Evolutionary conservation across 2,888 invertebrate species (phyloP), one percentile per base, ranked within the genome.

Genomic region (Drosophila quinaria): DNA sequence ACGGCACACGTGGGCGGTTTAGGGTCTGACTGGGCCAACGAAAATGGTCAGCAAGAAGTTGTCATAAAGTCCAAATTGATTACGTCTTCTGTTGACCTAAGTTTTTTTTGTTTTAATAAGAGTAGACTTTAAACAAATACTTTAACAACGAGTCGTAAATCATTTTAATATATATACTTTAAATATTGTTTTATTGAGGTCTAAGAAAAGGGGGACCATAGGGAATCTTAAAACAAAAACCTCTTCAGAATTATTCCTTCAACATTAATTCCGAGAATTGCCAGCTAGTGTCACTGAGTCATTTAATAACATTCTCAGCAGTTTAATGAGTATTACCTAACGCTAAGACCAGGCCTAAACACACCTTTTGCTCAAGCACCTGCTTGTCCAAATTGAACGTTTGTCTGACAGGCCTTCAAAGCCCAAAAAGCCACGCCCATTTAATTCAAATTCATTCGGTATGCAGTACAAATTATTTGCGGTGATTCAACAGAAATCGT

Each of bases 401-500:
- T 58, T 49, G 65, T 8, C 55, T 56, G 70, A 55, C 64, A 75
- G 72, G 69, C 67, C 65, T 64, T 78, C 64, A 74, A 59, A 64
- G 44, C 19, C 44, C 37, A 31, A 49, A 54, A 25, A 35, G 8
- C 41, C 49, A 58, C 65, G 55, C 74, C 72, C 63, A 55, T 31
- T 39, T 39, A 59, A 58, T 55, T 75, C 63, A 70, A 76, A 72
- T 73, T 76, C 65, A 67, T 76, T 76, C 50, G 42, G 58, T 70
- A 60, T 61, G 61, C 67, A 58, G 37, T 37, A 22, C 60, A 63
- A 80, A 88, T 87, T 88, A 87, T 85, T 68, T 80, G 54, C 55
- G 74, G 77, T 88, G 88, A 88, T 78, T 81, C 85, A 80, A 79
- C 88, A 81, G 22, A 88, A 85, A 55, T 72, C 29, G 19, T 33